These are phyloP conservation scores for Pygmarrhopalites habei DNA, from an alignment of 1,140 invertebrate species.

Conservation along the genomic window DNA sequence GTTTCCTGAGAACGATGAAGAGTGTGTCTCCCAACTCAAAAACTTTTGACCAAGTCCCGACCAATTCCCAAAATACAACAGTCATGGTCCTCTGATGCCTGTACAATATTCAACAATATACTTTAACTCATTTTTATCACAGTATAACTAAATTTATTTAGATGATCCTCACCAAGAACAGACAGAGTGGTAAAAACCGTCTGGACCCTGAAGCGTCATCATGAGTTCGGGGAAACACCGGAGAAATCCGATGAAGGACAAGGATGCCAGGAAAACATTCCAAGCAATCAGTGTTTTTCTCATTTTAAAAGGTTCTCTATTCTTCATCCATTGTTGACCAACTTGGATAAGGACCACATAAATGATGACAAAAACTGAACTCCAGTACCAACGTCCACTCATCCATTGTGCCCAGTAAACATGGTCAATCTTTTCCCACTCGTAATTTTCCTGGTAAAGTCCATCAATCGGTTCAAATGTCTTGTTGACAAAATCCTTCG, in stretches of 20 bases:
- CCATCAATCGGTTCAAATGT: no score
- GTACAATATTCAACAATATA: not conserved
- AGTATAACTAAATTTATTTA: not conserved
- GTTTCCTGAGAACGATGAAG: conserved; percentile 86
- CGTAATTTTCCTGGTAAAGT: no score
- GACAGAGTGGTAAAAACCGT: not conserved
- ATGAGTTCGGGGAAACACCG: conserved; percentile 17
- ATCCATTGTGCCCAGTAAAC: no score
- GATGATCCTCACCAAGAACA: not conserved
- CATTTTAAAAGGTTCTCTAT: conserved; percentile 23
- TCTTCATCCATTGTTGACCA: conserved; percentile 84
- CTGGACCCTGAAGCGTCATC: not conserved
- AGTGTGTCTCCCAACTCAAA: conserved; percentile 92
- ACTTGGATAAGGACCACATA: no score
- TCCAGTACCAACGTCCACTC: no score
- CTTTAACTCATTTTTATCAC: not conserved
- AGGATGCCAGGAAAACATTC: conserved; percentile 26
- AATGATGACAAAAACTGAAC: no score
- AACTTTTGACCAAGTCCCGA: conserved; percentile 90
- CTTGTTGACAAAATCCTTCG: no score
- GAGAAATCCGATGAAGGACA: conserved; percentile 22
- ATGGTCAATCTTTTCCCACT: no score
- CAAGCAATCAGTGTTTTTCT: conserved; percentile 18
- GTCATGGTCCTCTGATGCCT: conserved; percentile 17
- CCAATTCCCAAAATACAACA: conserved; percentile 12